Conservation (phyloP, 2,113 vertebrate species). For the Brienomyrus brachyistius region DNA sequence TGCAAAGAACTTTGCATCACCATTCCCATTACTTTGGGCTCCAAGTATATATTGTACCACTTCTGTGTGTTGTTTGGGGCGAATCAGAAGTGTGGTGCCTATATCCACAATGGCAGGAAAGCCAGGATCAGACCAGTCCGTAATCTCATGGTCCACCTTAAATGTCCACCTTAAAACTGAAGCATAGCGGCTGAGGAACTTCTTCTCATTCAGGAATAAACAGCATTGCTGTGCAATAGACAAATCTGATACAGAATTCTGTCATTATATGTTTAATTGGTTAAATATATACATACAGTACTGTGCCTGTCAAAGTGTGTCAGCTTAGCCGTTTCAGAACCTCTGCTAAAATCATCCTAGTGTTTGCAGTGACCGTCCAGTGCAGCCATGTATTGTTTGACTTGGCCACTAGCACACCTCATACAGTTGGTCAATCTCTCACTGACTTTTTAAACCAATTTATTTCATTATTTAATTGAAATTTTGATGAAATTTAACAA, state of each 20-base stretch:
- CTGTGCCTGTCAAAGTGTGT: no score
- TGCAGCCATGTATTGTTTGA: no score
- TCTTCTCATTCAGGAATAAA: not conserved
- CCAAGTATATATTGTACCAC: conserved; percentile 20
- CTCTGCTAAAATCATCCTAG: no score
- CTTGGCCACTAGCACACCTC: no score
- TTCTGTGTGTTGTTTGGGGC: conserved; percentile 28
- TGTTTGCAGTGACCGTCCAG: no score
- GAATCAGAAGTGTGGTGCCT: conserved; percentile 25
- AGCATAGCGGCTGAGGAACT: not conserved
- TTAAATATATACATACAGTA: not conserved
- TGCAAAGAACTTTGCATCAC: conserved; percentile 14
- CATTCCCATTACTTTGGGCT: conserved; percentile 18
- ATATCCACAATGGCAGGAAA: conserved; percentile 33
- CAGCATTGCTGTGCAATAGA: not conserved
- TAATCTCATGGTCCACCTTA: conserved; percentile 29
- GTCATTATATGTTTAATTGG: not conserved
- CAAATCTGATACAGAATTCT: not conserved
- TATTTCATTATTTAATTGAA: no score
- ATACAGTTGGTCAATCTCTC: no score
- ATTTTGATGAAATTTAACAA: no score
- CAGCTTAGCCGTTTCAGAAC: no score
- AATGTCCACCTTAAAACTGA: conserved; percentile 38
- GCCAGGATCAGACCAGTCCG: conserved; percentile 25
- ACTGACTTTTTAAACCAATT: no score